Conservation (phyloP, 2,797 vertebrate species). For the Bufotes viridis region DNA sequence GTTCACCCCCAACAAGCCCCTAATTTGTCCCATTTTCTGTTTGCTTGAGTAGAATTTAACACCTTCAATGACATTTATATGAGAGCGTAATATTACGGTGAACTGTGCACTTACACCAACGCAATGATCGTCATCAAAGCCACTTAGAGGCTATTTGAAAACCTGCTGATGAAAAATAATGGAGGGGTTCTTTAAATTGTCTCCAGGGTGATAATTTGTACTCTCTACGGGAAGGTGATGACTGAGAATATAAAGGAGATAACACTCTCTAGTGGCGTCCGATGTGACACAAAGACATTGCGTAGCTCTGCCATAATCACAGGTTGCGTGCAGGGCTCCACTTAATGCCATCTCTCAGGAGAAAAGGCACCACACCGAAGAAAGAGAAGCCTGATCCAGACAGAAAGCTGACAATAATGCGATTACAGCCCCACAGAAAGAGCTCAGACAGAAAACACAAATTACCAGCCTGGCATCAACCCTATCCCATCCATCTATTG, state of each 20-base stretch:
- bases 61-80: background rate
- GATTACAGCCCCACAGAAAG: background rate
- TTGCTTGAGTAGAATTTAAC: background rate
- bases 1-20: background rate
- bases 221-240: background rate
- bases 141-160: background rate
- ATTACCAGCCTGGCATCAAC: background rate
- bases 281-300: conserved; percentile 14
- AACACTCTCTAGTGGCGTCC: background rate
- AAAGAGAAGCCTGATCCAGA: conserved; percentile 11
- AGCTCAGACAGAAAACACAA: background rate
- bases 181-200: background rate
- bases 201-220: background rate
- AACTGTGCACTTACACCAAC: background rate
- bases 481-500: background rate
- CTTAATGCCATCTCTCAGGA: background rate
- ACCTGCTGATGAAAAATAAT: background rate
- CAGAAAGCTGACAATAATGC: conserved; percentile 19
- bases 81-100: background rate
- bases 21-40: background rate
- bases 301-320: background rate
- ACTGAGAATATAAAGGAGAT: background rate
- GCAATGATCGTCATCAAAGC: background rate
- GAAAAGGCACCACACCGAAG: background rate
- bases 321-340: conserved; percentile 5